Evolutionary conservation across 2,797 vertebrate species (phyloP).

Genomic region (Rallus crepitans): DNA sequence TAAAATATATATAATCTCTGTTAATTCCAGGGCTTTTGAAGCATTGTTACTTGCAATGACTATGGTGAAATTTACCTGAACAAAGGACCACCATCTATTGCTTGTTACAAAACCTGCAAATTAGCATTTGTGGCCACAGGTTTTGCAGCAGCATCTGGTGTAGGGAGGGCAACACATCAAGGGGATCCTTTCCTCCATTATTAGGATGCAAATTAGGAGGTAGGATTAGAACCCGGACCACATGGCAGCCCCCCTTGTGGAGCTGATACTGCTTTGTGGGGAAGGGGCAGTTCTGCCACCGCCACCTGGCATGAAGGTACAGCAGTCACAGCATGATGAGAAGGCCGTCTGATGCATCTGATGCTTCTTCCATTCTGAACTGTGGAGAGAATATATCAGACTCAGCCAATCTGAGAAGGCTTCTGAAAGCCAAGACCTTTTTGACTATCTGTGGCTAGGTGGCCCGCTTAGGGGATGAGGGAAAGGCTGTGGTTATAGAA

Average conservation of each 20-base stretch:
- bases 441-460: background rate
- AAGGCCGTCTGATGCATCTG: background rate
- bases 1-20: background rate
- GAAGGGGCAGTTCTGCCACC: background rate
- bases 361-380: background rate
- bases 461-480: background rate
- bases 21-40: background rate
- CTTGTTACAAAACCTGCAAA: background rate
- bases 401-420: background rate
- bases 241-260: background rate
- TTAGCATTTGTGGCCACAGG: background rate
- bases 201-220: background rate
- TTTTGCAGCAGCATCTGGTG: background rate
- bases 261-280: background rate
- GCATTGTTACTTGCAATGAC: background rate
- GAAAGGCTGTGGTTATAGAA: background rate
- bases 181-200: background rate
- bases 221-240: background rate
- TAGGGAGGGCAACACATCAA: background rate
- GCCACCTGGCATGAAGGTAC: rapidly evolving
- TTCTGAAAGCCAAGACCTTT: background rate
- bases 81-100: background rate
- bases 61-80: background rate
- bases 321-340: rapidly evolving
- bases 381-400: background rate